Conservation (phyloP, 2,113 vertebrate species). For the Oreochromis niloticus region DNA sequence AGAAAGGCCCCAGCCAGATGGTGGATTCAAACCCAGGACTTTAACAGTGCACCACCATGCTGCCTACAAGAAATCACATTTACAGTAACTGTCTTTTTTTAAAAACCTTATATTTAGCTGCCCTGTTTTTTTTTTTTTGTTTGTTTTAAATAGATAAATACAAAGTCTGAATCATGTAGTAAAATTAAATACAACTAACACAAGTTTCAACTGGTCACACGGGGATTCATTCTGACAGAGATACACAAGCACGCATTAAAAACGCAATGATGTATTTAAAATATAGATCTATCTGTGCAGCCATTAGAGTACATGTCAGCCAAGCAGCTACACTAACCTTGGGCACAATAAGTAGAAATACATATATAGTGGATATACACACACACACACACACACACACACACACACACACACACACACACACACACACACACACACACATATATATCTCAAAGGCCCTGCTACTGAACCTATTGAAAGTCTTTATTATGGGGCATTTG, state of each 20-base stretch:
- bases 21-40: neutral
- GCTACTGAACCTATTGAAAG: neutral
- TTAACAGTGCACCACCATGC: neutral
- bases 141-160: neutral
- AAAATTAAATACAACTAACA: neutral
- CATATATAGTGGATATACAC: neutral
- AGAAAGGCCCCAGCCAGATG: neutral
- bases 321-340: neutral
- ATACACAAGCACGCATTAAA: neutral
- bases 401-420: too few species aligned
- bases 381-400: too few species aligned
- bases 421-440: too few species aligned
- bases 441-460: neutral
- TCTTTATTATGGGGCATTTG: neutral
- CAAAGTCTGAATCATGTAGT: neutral
- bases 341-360: neutral
- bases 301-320: neutral
- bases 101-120: neutral
- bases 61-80: neutral
- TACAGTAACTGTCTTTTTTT: neutral
- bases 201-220: neutral
- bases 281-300: neutral
- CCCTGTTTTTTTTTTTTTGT: fast-evolving
- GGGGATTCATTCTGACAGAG: neutral
- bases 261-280: neutral